phyloP scores from a whole-genome alignment of 2,113 vertebrate genomes.

The Hymenochirus boettgeri region DNA sequence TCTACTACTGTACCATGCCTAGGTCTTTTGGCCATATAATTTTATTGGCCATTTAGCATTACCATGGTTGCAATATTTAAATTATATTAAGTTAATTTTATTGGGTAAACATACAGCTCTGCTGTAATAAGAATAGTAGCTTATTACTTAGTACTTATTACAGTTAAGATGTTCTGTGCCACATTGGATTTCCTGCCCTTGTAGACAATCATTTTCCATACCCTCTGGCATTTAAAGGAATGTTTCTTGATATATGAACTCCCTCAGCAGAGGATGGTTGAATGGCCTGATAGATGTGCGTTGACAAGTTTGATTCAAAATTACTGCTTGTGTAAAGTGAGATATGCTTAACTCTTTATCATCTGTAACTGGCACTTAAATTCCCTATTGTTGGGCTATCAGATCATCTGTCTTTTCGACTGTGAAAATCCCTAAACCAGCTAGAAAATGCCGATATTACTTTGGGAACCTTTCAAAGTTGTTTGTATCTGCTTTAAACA shows the following conservation, averaged over 20 bases:
- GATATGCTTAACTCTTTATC: not conserved
- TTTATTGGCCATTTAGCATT: too few species aligned
- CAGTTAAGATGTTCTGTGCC: not conserved
- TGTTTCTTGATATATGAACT: not conserved
- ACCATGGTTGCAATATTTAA: too few species aligned
- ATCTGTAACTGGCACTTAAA: too few species aligned
- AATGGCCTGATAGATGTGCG: not conserved
- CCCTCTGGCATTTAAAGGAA: slow-evolving; percentile 3
- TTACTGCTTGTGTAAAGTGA: not conserved
- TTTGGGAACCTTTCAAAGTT: not conserved
- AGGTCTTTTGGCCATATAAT: too few species aligned
- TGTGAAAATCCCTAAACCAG: not conserved
- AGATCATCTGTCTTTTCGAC: not conserved
- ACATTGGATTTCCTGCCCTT: not conserved
- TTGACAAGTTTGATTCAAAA: slow-evolving; percentile 1
- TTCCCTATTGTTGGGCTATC: too few species aligned
- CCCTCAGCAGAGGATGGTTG: not conserved
- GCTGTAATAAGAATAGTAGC: not conserved
- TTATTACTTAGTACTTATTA: not conserved
- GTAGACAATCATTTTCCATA: not conserved
- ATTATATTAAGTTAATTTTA: not conserved
- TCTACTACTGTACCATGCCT: too few species aligned
- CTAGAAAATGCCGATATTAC: not conserved
- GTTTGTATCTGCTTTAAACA: slow-evolving; percentile 3
- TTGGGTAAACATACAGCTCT: not conserved